These are phyloP conservation scores for Cantharis rustica DNA, from an alignment of 2,888 invertebrate species.

Conservation along the genomic window DNA sequence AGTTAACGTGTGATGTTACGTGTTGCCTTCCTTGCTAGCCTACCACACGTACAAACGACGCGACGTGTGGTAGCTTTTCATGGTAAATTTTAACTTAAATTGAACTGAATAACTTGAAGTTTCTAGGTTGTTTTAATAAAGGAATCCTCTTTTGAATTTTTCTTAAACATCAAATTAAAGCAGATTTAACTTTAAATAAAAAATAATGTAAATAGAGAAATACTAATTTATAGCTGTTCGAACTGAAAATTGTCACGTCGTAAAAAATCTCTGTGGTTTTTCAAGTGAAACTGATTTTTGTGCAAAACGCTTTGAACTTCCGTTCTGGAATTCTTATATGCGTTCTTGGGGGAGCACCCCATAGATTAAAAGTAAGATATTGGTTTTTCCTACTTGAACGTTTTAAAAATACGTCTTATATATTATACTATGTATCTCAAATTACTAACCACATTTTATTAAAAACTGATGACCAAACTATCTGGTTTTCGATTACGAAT, in stretches of 20 bases:
- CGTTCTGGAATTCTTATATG: not conserved
- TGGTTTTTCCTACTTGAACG: not conserved
- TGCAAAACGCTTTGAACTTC: constrained; percentile 2
- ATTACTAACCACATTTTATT: not conserved
- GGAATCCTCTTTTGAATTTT: not conserved
- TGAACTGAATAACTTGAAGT: not conserved
- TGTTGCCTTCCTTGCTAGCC: not conserved
- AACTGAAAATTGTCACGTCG: not conserved
- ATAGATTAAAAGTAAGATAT: constrained; percentile 3
- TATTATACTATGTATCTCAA: not conserved
- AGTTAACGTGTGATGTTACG: not conserved
- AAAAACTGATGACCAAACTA: not conserved
- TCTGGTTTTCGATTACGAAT: not conserved
- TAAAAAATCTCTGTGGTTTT: not conserved
- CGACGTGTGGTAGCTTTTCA: not conserved
- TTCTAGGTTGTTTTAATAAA: not conserved
- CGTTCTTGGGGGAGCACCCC: not conserved
- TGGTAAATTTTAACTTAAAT: not conserved
- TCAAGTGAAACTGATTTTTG: not conserved
- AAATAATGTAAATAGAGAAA: not conserved
- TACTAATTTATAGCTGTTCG: constrained; percentile 1
- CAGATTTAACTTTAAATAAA: not conserved
- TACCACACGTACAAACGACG: not conserved
- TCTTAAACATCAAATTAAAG: not conserved
- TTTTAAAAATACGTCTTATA: not conserved